A percentile compares a stretch with the other conserved stretches of the same genome.
These are phyloP conservation scores for Vombatus ursinus DNA, from an alignment of 2,113 vertebrate species.

Conservation along the genomic window DNA sequence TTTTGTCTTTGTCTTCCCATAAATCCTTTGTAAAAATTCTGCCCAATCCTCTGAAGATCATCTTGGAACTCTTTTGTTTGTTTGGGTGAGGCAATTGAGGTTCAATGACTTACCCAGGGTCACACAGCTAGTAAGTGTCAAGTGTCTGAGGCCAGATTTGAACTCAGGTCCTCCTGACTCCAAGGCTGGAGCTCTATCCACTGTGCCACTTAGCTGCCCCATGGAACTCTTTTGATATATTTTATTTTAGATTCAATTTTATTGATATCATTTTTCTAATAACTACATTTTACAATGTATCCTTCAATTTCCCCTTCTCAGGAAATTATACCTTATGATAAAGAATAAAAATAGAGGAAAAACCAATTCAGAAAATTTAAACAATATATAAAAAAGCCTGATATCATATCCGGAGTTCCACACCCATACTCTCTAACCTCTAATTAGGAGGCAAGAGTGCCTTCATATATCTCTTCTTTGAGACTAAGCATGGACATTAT, in stretches of 20 bases:
- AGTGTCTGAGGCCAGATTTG: too few species aligned
- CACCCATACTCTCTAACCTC: background rate
- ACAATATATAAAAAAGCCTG: too few species aligned
- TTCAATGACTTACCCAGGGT: too few species aligned
- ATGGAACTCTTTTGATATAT: background rate
- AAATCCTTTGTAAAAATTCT: background rate
- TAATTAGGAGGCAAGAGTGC: background rate
- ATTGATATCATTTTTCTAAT: background rate
- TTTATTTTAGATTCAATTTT: background rate
- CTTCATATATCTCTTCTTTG: background rate
- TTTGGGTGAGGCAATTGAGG: too few species aligned
- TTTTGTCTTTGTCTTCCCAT: background rate
- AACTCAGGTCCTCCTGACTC: too few species aligned
- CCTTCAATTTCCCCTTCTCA: too few species aligned
- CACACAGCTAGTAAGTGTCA: too few species aligned
- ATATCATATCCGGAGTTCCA: background rate
- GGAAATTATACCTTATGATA: too few species aligned
- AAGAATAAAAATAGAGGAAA: too few species aligned
- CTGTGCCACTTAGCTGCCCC: too few species aligned
- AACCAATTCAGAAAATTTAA: too few species aligned
- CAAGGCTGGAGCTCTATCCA: too few species aligned
- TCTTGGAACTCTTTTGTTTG: background rate
- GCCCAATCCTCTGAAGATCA: background rate
- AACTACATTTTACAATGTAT: background rate
- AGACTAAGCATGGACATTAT: background rate